Conservation (phyloP, 2,797 vertebrate species). For the Arctocebus calabarensis region DNA sequence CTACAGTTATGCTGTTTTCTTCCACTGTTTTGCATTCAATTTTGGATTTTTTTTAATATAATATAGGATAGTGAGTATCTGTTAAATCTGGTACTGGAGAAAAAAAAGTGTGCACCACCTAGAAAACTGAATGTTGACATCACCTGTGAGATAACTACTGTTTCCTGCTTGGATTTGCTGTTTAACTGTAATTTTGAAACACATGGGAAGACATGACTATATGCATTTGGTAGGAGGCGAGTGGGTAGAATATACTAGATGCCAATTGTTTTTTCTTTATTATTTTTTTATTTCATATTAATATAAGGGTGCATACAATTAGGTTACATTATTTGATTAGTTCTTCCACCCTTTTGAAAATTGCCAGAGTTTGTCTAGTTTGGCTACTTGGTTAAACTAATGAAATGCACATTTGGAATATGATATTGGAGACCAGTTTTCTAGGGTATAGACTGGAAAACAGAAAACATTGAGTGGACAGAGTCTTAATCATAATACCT, state of each 20-base stretch:
- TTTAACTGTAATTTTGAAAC: not conserved
- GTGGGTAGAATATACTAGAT: not conserved
- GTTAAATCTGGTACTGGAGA: not conserved
- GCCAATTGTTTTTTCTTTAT: not conserved
- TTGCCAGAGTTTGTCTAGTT: not conserved
- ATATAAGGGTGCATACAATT: no score
- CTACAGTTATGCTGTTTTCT: not conserved
- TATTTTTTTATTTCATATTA: no score
- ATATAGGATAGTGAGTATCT: not conserved
- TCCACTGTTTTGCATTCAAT: not conserved
- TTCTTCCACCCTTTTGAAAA: not conserved
- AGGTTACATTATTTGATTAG: not conserved
- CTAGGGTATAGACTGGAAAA: not conserved
- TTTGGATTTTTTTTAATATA: constrained; percentile 3
- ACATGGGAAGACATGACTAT: not conserved
- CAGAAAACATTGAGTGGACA: not conserved
- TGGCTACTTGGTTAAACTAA: not conserved
- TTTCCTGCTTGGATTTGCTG: not conserved
- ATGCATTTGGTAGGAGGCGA: not conserved
- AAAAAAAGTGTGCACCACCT: not conserved
- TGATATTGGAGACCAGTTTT: not conserved
- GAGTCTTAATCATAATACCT: not conserved
- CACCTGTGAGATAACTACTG: not conserved
- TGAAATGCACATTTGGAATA: not conserved
- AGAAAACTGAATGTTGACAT: not conserved